Base-by-base conservation (phyloP, 2,888 invertebrate genomes). In the Trilocha varians region DNA sequence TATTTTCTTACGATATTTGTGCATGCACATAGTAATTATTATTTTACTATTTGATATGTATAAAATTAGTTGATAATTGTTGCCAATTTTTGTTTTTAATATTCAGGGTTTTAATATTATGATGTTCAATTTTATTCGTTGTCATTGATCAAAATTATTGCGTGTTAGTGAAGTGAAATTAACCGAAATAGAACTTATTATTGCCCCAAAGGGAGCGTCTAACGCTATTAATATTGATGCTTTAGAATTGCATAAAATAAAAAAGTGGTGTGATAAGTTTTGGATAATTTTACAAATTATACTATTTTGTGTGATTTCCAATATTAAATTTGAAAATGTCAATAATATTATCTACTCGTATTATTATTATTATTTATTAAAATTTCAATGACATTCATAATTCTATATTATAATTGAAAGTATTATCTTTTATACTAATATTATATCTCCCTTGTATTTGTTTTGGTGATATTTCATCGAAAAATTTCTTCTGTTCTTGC, bases 231-330 rank as follows among this genome's bases (percentile, higher is more conserved):
- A 78, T 78, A 75, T 77, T 79, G 77, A 75, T 77, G 83, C 84
- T 84, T 85, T 77, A 83, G 82, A 79, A 74, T 80, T 84, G 82
- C 84, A 83, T 79, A 79, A 83, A 80, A 76, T 67, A 70, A 73
- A 80, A 79, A 79, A 71, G 82, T 83, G 83, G 82, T 83, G 83
- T 85, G 84, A 85, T 85, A 85, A 78, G 82, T 85, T 85, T 85
- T 85, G 79, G 85, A 85, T 84, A 82, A 83, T 85, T 85, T 85
- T 85, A 85, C 85, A 85, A 85, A 82, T 84, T 83, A 76, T 83
- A 83, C 82, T 83, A 83, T 82, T 82, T 83, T 85, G 78, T 83
- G 82, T 80, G 77, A 76, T 79, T 78, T 83, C 79, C 79, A 76
- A 75, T 74, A 74, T 75, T 65, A 67, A 70, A 78, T 80, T 78